Percentiles rank a stretch among this genome's conserved stretches.
phyloP scores from a whole-genome alignment of 92 coral and sea anemone species.

The Desmophyllum pertusum region DNA sequence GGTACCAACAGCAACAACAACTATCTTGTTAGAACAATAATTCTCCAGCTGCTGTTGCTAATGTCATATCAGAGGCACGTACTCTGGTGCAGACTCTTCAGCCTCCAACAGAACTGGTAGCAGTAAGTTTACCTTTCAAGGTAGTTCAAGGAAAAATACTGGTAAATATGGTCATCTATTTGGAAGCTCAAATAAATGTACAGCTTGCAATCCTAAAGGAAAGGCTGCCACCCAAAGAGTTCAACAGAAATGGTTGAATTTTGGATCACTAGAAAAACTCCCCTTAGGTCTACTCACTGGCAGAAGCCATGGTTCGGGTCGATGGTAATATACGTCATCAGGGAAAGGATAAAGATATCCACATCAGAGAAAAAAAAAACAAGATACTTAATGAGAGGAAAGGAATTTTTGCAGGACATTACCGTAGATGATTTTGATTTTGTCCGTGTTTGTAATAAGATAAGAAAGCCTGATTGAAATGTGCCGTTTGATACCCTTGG shows the following conservation, averaged over 20 bases:
- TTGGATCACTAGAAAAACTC: slow-evolving; percentile 15
- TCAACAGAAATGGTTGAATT: slow-evolving; percentile 48
- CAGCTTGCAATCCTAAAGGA: slow-evolving; percentile 28
- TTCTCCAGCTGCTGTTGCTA: slow-evolving; percentile 10
- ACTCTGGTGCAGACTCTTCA: slow-evolving; percentile 39
- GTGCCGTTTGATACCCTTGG: slow-evolving; percentile 55
- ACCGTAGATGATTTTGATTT: slow-evolving; percentile 51
- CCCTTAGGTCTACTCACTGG: not conserved
- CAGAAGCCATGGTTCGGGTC: slow-evolving; percentile 35
- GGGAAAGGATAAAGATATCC: slow-evolving; percentile 25
- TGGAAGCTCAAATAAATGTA: not conserved
- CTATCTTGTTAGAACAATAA: not conserved
- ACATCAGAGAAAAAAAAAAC: slow-evolving; percentile 44
- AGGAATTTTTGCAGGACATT: slow-evolving; percentile 35
- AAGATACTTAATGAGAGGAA: slow-evolving; percentile 35
- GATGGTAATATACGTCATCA: slow-evolving; percentile 48
- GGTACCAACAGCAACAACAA: slow-evolving; percentile 50
- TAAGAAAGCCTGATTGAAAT: slow-evolving; percentile 61
- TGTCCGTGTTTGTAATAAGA: slow-evolving; percentile 54
- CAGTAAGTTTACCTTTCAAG: slow-evolving; percentile 22
- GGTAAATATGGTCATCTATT: slow-evolving; percentile 43
- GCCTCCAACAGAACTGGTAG: slow-evolving; percentile 41
- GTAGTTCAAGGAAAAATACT: slow-evolving; percentile 35
- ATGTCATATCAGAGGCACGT: slow-evolving; percentile 35
- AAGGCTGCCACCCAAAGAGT: slow-evolving; percentile 40